Base-by-base conservation (phyloP, 2,113 vertebrate genomes). In the Murina feae region DNA sequence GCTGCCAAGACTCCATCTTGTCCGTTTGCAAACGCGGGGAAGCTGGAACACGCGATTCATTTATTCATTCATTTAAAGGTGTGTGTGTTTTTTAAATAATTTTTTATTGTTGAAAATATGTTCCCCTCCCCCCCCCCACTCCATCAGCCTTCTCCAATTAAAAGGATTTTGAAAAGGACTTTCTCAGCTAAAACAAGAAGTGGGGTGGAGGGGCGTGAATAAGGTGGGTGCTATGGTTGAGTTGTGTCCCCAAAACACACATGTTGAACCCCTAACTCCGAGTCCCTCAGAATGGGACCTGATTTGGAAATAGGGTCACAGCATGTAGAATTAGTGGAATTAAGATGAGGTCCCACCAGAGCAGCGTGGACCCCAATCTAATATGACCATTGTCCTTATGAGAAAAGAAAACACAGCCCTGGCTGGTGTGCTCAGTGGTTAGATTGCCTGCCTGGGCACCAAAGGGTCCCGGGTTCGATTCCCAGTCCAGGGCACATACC, bases 1-100 rank as follows among this genome's bases (percentile, higher is more conserved):
- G 0, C 21, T 9, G 30, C 14, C 13, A 35, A 72, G 32, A 42
- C 0, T 0, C 2, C 35, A 1, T 21, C 51, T 21, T 71, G 55
- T 55, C 35, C 5, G 3, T 21, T 6, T 32, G 82, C 39, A 91
- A 2, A 12, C 25, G 6, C 95, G 17, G 88, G 94, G 88, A 96
- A 97, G 63, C 0, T 47, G 21, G 90, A 92, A n/a, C 3, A 17
- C 55, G 30, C 44, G 72, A 72, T n/a, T 83, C 76, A 60, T 85
- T 71, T n/a, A 69, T 89, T 74, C n/a, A n/a, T 93, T 12, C 28
- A 30, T 30, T 63, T 53, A 6, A 58, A 58, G 55, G 55, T 10
- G 55, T 58, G 47, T 47, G 21, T 58, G 55, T 25, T 58, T 10
- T 25, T 21, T 9, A 25, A 58, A 58, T 58, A 58, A 25, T 58